Conservation (phyloP, 2,113 vertebrate species). For the Pteruthius melanotis region DNA sequence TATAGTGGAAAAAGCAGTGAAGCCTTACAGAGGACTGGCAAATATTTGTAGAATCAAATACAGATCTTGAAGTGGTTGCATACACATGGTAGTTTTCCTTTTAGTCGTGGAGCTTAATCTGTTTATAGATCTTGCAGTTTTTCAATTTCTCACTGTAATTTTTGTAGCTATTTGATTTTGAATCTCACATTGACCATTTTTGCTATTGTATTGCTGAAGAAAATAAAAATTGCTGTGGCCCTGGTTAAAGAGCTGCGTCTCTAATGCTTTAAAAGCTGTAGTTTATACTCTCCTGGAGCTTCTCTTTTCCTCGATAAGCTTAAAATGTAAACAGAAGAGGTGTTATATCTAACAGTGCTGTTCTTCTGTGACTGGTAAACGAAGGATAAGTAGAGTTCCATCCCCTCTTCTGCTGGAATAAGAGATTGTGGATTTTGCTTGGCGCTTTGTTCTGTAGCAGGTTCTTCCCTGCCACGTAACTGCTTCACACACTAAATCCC, state of each 20-base stretch:
- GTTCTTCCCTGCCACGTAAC: accelerated
- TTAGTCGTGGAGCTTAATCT: background rate
- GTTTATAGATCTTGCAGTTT: background rate
- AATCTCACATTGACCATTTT: background rate
- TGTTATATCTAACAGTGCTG: background rate
- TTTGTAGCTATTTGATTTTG: background rate
- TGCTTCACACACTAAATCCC: background rate
- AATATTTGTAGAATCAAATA: background rate
- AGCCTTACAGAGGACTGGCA: background rate
- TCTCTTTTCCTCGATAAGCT: background rate
- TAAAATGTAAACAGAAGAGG: background rate
- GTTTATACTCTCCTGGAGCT: background rate
- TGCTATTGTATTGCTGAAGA: background rate
- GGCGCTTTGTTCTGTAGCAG: background rate
- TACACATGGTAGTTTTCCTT: background rate
- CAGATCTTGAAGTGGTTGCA: background rate
- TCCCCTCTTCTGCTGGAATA: background rate
- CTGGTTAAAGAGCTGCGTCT: background rate
- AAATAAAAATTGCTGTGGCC: background rate
- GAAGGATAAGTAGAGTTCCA: background rate
- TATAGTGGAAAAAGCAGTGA: background rate
- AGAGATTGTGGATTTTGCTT: background rate
- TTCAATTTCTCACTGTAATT: background rate
- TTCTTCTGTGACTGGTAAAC: background rate
- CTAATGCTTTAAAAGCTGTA: background rate